Percentiles rank a stretch among this genome's conserved stretches.
Conservation (phyloP, 2,888 invertebrate species). For the Anorthoa munda region DNA sequence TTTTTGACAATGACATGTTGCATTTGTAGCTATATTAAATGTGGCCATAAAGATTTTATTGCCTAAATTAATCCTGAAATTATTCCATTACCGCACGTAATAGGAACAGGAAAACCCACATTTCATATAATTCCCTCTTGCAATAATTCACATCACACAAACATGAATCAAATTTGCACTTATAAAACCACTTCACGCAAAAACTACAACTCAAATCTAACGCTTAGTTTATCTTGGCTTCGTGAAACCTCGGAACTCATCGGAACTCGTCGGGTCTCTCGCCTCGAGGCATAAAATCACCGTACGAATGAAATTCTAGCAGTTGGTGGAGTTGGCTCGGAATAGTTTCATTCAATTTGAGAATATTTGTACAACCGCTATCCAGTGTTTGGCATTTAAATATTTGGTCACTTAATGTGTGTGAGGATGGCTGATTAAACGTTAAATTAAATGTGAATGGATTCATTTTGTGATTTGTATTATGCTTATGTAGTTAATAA, state of each 20-base stretch:
- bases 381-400: constrained; percentile 61
- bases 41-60: neutral
- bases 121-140: constrained; percentile 1
- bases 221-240: constrained; percentile 54
- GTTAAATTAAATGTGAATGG: constrained; percentile 6
- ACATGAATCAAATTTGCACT: constrained; percentile 47
- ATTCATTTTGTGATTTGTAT: neutral
- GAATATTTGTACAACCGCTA: constrained; percentile 58
- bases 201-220: constrained; percentile 49
- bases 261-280: constrained; percentile 32
- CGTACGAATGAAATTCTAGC: constrained; percentile 48
- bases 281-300: constrained; percentile 62
- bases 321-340: constrained; percentile 27
- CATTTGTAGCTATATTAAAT: neutral
- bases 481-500: no score
- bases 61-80: neutral
- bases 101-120: neutral
- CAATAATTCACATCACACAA: constrained; percentile 44
- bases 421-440: constrained; percentile 48
- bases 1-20: no score
- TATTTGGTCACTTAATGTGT: constrained; percentile 60
- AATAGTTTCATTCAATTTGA: constrained; percentile 67
- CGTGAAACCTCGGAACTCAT: constrained; percentile 41
- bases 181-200: constrained; percentile 45
- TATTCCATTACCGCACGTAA: neutral